Evolutionary conservation across 2,113 vertebrate genomes (phyloP).

Genomic region (Oreotragus oreotragus): DNA sequence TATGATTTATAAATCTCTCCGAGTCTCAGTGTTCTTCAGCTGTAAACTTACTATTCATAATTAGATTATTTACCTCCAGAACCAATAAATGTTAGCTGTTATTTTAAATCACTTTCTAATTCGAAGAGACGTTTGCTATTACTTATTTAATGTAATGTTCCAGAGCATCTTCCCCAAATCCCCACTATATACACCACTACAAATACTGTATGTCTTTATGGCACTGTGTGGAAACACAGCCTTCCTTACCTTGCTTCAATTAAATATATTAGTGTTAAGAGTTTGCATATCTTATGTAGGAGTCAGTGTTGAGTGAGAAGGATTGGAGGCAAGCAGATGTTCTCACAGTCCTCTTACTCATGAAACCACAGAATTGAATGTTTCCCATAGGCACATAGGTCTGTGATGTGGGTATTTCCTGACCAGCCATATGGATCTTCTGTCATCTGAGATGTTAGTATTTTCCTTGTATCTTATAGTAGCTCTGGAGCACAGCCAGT

Average conservation of each 20-base stretch:
- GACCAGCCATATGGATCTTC: background rate
- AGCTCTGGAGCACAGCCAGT: background rate
- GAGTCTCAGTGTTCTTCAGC: background rate
- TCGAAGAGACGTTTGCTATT: background rate
- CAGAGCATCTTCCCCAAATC: background rate
- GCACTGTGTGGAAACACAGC: background rate
- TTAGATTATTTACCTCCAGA: background rate
- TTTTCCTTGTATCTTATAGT: slow-evolving; percentile 28
- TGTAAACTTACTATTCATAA: background rate
- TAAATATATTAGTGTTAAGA: background rate
- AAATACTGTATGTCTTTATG: background rate
- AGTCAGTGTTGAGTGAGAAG: background rate
- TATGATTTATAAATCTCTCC: background rate
- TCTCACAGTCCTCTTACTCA: background rate
- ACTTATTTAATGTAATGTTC: background rate
- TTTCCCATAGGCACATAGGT: background rate
- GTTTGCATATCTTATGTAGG: background rate
- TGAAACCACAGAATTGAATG: background rate
- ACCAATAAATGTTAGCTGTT: background rate
- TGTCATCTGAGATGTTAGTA: slow-evolving; percentile 26
- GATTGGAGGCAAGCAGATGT: background rate
- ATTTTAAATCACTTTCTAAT: background rate
- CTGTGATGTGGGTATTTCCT: background rate
- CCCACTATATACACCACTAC: background rate
- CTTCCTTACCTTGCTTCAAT: background rate